Base-by-base conservation (phyloP, 2,888 invertebrate genomes). In the Acrobasis consociella region DNA sequence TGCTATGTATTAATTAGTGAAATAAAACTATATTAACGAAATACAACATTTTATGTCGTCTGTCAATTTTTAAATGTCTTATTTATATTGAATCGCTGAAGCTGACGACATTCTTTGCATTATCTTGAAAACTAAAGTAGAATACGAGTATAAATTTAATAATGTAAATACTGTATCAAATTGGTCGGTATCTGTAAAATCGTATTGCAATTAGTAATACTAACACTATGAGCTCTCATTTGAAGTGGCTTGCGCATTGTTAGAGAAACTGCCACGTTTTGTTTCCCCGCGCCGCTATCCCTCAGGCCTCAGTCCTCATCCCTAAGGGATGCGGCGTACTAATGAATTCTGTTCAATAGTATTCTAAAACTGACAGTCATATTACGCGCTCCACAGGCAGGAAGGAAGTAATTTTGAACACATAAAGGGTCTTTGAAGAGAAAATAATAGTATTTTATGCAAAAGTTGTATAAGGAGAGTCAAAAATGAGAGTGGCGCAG, bases 81-180 rank as follows among this genome's bases (percentile, higher is more conserved):
- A 42, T 42, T 42, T 56, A 15, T 56, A 17, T 55, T 10, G 16
- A 56, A 42, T 42, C 17, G 42, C 42, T 42, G 11, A 17, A 22
- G 13, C 56, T 56, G 17, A 22, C 38, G 56, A 11, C 42, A 42
- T 31, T 22, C 16, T 10, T 38, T 38, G 39, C 39, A 39, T 39
- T 10, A 38, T 55, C 16, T 55, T 39, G 10, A 42, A n/a, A 56
- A 56, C 16, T 55, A 11, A 16, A 17, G 42, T 56, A 56, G 56
- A 56, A 22, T 42, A 46, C 8, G 52, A 52, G 52, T 42, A 56
- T 56, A 56, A 56, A 56, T 56, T 39, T 1, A 56, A 42, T 42
- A 42, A 56, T 56, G 56, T 56, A 56, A 56, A 56, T 56, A 56
- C 39, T 55, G 39, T 55, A 55, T 55, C 55, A 16, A 51, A 55